Percentiles rank a stretch among this genome's conserved stretches.
These are phyloP conservation scores for Recurvirostra avosetta DNA, from an alignment of 2,113 vertebrate species.

Conservation along the genomic window DNA sequence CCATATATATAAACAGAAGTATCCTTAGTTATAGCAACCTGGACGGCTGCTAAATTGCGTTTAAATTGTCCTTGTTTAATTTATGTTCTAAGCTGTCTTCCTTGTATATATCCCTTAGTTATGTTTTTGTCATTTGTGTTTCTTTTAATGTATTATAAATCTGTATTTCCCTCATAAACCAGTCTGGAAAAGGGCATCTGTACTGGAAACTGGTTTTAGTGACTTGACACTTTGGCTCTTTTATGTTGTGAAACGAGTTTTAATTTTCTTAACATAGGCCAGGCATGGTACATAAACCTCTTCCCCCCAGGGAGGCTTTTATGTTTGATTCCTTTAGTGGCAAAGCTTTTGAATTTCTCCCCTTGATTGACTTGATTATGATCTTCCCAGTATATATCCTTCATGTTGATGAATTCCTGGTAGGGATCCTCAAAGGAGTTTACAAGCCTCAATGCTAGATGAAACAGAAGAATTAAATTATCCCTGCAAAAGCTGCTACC, in stretches of 20 bases:
- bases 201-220: slow-evolving; percentile 66
- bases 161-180: slow-evolving; percentile 72
- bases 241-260: slow-evolving; percentile 70
- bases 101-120: slow-evolving; percentile 26
- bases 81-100: slow-evolving; percentile 7
- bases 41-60: not conserved
- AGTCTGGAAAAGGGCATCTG: slow-evolving; percentile 66
- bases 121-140: slow-evolving; percentile 51
- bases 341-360: slow-evolving; percentile 51
- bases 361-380: slow-evolving; percentile 70
- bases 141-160: slow-evolving; percentile 69
- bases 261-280: slow-evolving; percentile 76
- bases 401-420: slow-evolving; percentile 65
- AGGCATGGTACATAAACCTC: slow-evolving; percentile 70
- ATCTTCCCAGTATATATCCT: slow-evolving; percentile 58
- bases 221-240: slow-evolving; percentile 71
- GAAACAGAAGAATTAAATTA: slow-evolving; percentile 58
- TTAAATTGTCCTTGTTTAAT: slow-evolving; percentile 54
- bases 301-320: slow-evolving; percentile 54
- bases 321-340: slow-evolving; percentile 64
- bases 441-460: slow-evolving; percentile 30
- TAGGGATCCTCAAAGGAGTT: slow-evolving; percentile 51
- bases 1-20: slow-evolving; percentile 7
- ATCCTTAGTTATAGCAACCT: not conserved
- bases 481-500: slow-evolving; percentile 22